Conservation (phyloP, 2,888 invertebrate genomes). For the Pollenia griseotomentosa region DNA sequence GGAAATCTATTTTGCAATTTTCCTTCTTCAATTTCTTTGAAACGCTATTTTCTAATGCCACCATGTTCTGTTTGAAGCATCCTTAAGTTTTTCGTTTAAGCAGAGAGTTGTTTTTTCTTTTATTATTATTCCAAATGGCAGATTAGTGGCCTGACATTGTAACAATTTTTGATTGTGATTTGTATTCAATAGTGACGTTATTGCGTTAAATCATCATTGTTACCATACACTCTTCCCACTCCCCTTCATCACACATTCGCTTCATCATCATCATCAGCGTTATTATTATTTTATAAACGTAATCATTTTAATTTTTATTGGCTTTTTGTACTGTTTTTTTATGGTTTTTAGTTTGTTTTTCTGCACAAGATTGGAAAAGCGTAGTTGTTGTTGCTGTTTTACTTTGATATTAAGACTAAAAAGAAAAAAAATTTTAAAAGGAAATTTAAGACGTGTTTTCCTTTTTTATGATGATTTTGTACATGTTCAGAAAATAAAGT, state of each 20-base stretch:
- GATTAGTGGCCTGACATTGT: conserved; percentile 79
- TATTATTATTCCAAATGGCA: conserved; percentile 75
- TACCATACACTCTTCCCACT: conserved; percentile 11
- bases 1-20: conserved; percentile 9
- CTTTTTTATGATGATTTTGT: conserved; percentile 53
- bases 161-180: conserved; percentile 78
- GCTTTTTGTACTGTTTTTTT: conserved; percentile 69
- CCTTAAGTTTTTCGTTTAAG: conserved; percentile 3
- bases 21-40: conserved; percentile 24
- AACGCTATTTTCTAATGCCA: conserved; percentile 13
- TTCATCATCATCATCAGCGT: conserved; percentile 80
- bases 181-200: conserved; percentile 82
- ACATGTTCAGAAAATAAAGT: conserved; percentile 62
- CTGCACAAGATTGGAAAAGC: conserved; percentile 77
- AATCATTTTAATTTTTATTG: conserved; percentile 82
- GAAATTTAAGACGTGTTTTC: conserved; percentile 59
- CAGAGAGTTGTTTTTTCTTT: not conserved
- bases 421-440: conserved; percentile 16
- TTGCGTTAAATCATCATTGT: conserved; percentile 82
- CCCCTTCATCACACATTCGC: conserved; percentile 6
- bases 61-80: conserved; percentile 17
- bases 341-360: conserved; percentile 56
- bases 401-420: conserved; percentile 30
- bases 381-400: conserved; percentile 72
- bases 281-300: conserved; percentile 83